These are phyloP conservation scores for Halcyon smyrnensis DNA, from an alignment of 2,797 vertebrate species.

Conservation along the genomic window DNA sequence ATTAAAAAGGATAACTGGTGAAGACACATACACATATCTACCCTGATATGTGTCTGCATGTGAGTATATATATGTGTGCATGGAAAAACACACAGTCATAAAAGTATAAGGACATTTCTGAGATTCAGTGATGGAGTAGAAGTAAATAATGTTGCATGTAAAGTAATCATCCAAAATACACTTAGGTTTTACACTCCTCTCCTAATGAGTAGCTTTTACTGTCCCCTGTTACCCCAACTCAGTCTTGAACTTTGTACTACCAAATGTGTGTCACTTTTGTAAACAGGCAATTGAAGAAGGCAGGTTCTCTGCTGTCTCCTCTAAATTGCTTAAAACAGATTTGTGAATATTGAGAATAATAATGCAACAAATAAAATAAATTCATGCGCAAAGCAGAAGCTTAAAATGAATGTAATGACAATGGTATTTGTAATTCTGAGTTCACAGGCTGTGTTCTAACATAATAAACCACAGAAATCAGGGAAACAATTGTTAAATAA, in stretches of 20 bases:
- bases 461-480: neutral
- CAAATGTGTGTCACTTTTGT: neutral
- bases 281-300: neutral
- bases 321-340: neutral
- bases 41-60: neutral
- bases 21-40: accelerated
- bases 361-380: neutral
- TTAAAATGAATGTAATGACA: neutral
- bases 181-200: neutral
- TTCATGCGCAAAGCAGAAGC: neutral
- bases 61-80: too few species aligned
- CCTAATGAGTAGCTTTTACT: neutral
- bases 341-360: neutral
- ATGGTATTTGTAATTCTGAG: neutral
- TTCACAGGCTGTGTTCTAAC: neutral
- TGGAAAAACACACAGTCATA: neutral
- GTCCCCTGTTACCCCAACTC: neutral
- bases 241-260: neutral
- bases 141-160: neutral
- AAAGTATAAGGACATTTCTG: neutral
- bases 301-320: neutral
- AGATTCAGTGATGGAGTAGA: neutral
- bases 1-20: neutral
- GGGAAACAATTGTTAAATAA: neutral
- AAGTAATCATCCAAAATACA: neutral